A percentile compares a stretch with the other conserved stretches of the same genome.
Evolutionary conservation across 2,113 vertebrate genomes (phyloP).

Genomic region (Fulica atra): DNA sequence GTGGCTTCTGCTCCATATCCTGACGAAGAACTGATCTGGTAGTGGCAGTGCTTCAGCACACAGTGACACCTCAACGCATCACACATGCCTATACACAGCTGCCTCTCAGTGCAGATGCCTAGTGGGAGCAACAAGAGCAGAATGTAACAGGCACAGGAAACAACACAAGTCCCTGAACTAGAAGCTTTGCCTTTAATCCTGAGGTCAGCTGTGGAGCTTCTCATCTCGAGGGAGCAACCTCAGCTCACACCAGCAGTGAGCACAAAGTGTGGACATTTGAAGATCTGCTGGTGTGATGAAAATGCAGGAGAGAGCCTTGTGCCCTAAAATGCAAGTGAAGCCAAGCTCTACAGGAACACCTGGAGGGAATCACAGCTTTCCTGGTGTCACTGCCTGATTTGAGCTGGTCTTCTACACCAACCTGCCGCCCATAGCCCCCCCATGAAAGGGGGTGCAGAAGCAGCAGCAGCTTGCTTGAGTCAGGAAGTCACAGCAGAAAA

Average conservation of each 20-base stretch:
- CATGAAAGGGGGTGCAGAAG: not conserved
- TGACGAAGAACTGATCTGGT: not conserved
- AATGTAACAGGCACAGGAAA: not conserved
- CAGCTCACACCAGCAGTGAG: not conserved
- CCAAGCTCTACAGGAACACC: not conserved
- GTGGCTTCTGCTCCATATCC: not conserved
- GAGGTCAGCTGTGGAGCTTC: not conserved
- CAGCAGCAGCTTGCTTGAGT: not conserved
- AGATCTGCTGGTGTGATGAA: not conserved
- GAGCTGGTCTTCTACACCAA: not conserved
- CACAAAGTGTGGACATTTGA: not conserved
- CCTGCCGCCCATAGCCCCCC: not conserved
- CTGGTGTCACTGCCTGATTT: not conserved
- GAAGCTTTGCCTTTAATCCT: not conserved
- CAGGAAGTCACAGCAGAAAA: not conserved
- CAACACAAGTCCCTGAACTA: not conserved
- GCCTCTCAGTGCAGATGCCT: not conserved
- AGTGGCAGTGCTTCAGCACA: not conserved
- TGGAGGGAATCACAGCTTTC: not conserved
- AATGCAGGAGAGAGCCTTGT: not conserved
- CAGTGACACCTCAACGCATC: rapidly evolving
- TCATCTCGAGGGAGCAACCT: not conserved
- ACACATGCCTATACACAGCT: not conserved
- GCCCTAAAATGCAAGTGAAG: not conserved
- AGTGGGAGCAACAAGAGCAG: not conserved